Conservation (phyloP, 2,888 invertebrate species). For the Salticus scenicus region DNA sequence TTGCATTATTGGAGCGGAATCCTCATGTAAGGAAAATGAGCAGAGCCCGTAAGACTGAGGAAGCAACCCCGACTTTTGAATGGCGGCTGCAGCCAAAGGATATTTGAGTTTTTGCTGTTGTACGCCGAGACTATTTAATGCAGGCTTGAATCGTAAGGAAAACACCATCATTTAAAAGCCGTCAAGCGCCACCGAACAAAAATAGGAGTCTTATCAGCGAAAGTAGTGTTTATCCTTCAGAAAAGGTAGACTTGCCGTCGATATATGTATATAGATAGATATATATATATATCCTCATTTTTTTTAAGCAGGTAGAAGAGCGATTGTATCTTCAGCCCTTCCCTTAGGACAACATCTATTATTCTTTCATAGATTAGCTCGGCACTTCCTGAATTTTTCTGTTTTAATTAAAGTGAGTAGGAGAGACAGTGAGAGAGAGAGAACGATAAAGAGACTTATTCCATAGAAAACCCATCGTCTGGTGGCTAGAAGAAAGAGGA, state of each 20-base stretch:
- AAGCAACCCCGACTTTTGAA: neutral
- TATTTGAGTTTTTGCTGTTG: neutral
- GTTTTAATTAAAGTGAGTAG: slow-evolving; percentile 67
- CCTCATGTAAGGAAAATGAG: neutral
- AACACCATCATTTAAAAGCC: slow-evolving; percentile 68
- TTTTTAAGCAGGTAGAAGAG: slow-evolving; percentile 43
- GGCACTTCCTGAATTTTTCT: slow-evolving; percentile 68
- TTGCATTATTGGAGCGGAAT: neutral
- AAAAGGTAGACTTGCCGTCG: slow-evolving; percentile 64
- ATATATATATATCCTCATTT: too few relatives aligned
- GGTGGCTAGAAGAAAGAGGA: slow-evolving; percentile 44
- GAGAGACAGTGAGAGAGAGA: slow-evolving; percentile 20
- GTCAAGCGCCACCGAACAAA: slow-evolving; percentile 52
- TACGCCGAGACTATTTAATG: slow-evolving; percentile 16
- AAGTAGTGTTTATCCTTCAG: slow-evolving; percentile 66
- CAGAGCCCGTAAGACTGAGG: neutral
- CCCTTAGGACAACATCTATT: slow-evolving; percentile 70
- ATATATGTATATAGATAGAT: too few relatives aligned
- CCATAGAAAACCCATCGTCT: slow-evolving; percentile 59
- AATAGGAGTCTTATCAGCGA: slow-evolving; percentile 53
- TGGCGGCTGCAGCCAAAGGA: too few relatives aligned
- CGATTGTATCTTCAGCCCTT: slow-evolving; percentile 65
- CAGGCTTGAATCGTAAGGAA: slow-evolving; percentile 33
- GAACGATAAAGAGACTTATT: slow-evolving; percentile 65
- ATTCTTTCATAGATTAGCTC: slow-evolving; percentile 70